Percentiles rank a stretch among this genome's conserved stretches.
These are phyloP conservation scores for Glyptemys insculpta DNA, from an alignment of 2,797 vertebrate species.

Conservation along the genomic window DNA sequence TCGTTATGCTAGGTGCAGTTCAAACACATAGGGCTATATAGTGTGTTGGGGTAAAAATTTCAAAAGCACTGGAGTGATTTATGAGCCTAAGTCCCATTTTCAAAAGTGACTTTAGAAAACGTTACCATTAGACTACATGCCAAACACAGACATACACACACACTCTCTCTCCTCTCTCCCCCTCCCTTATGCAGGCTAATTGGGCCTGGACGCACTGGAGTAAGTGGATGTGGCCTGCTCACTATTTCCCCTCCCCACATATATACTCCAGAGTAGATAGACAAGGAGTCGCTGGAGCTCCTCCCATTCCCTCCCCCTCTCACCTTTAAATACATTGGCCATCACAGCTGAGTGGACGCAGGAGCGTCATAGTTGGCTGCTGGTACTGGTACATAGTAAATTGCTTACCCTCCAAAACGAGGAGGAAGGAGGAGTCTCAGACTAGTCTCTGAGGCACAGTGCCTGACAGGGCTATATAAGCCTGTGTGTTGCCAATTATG, in stretches of 20 bases:
- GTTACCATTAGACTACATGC: neutral
- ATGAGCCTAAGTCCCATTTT: too few species aligned
- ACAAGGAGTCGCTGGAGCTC: neutral
- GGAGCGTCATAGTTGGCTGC: neutral
- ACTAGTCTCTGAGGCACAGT: neutral
- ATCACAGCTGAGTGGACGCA: neutral
- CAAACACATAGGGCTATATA: neutral
- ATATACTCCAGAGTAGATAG: neutral
- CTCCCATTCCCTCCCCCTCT: neutral
- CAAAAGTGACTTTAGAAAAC: neutral
- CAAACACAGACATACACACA: neutral
- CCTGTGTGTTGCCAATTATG: neutral
- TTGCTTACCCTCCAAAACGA: neutral
- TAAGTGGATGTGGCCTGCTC: neutral
- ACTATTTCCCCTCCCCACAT: neutral
- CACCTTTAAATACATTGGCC: neutral
- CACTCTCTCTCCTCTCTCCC: neutral
- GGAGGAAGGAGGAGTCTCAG: neutral
- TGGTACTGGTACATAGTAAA: neutral
- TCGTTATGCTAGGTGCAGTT: too few species aligned
- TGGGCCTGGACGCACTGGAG: neutral
- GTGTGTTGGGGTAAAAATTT: neutral
- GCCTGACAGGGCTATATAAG: neutral
- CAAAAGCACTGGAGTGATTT: neutral
- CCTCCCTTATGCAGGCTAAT: neutral